phyloP scores from a whole-genome alignment of 2,888 invertebrate genomes.

The Sminthurinus aureus region DNA sequence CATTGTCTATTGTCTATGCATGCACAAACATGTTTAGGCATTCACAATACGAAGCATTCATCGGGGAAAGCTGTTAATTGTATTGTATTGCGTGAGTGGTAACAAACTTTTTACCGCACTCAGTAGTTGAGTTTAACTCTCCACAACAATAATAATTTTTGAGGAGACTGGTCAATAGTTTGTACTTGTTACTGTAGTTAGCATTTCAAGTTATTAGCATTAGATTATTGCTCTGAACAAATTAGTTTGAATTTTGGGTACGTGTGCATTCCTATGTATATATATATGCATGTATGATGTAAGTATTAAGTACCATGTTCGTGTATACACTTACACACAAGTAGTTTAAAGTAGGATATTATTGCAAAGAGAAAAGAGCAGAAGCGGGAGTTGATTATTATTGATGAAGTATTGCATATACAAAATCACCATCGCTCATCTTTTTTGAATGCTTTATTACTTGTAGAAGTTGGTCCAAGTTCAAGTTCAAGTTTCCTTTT shows the following conservation, averaged over 20 bases:
- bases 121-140: too few species aligned
- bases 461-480: slow-evolving; percentile 13
- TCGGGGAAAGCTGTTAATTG: too few species aligned
- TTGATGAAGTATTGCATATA: slow-evolving; percentile 28
- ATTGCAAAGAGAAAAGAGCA: slow-evolving; percentile 11
- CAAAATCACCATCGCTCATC: slow-evolving; percentile 20
- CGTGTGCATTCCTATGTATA: not conserved
- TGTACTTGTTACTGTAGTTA: slow-evolving; percentile 7
- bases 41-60: too few species aligned
- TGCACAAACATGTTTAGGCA: too few species aligned
- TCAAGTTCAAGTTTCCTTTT: slow-evolving; percentile 35
- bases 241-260: not conserved
- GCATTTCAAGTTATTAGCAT: slow-evolving; percentile 14
- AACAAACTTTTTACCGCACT: too few species aligned
- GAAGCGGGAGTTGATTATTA: slow-evolving; percentile 24
- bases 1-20: too few species aligned
- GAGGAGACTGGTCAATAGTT: not conserved
- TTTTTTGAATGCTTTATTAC: slow-evolving; percentile 31
- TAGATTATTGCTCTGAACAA: not conserved
- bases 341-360: not conserved
- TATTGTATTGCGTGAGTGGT: too few species aligned
- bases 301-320: too few species aligned
- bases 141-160: too few species aligned
- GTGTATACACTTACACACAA: not conserved
- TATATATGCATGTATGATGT: not conserved